Percentiles rank a stretch among this genome's conserved stretches.
Evolutionary conservation across 2,888 invertebrate species (phyloP).

Genomic region (Leptinotarsa tumamoca): DNA sequence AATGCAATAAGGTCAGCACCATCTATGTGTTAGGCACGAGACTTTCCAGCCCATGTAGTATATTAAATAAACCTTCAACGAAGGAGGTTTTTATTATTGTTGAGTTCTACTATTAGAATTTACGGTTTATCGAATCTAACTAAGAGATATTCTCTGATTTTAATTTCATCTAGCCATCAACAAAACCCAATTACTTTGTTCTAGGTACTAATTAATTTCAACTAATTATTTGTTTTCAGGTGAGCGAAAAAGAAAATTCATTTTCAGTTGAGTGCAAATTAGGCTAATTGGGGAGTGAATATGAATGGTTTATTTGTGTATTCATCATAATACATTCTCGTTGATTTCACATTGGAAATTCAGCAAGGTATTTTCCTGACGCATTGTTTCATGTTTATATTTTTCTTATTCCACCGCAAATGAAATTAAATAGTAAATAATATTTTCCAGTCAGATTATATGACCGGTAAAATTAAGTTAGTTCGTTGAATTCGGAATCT

Average conservation of each 20-base stretch:
- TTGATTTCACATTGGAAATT: not conserved
- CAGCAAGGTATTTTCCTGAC: not conserved
- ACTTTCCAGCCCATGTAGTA: too few species aligned
- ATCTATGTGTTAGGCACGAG: too few species aligned
- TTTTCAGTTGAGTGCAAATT: not conserved
- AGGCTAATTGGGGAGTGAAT: not conserved
- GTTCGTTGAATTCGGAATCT: too few species aligned
- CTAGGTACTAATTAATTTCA: not conserved
- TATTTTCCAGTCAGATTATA: too few species aligned
- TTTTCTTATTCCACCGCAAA: not conserved
- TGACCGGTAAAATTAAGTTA: too few species aligned
- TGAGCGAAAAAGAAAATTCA: not conserved
- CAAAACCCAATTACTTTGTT: not conserved
- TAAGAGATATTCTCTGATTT: conserved; percentile 1
- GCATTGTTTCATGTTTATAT: not conserved
- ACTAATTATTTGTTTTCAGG: conserved; percentile 3
- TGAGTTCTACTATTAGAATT: not conserved
- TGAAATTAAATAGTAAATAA: too few species aligned
- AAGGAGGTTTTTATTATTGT: not conserved
- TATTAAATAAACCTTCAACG: too few species aligned
- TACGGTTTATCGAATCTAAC: not conserved
- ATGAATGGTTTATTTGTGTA: not conserved
- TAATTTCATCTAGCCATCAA: not conserved
- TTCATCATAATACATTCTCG: not conserved
- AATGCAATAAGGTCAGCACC: too few species aligned